phyloP scores from a whole-genome alignment of 2,888 invertebrate species.

The Laspeyria flexula region DNA sequence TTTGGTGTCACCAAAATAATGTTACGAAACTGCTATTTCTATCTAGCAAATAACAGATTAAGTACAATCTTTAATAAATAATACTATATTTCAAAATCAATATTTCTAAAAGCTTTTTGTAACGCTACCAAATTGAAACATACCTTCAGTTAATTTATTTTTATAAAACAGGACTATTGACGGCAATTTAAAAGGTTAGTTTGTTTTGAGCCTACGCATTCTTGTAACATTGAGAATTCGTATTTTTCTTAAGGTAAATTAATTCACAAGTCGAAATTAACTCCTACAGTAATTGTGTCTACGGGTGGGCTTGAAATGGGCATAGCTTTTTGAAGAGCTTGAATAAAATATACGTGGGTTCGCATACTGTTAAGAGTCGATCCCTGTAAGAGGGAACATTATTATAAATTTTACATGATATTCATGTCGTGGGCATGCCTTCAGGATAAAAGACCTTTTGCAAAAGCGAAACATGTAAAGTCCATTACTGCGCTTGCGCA shows the following conservation, averaged over 20 bases:
- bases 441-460: constrained; percentile 9
- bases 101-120: background rate
- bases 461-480: constrained; percentile 29
- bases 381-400: constrained; percentile 6
- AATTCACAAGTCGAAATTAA: constrained; percentile 1
- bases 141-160: too few species aligned
- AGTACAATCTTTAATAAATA: too few species aligned
- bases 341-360: background rate
- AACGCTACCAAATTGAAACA: background rate
- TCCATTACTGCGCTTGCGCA: constrained; percentile 35
- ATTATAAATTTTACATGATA: constrained; percentile 8
- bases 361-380: constrained; percentile 16
- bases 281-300: background rate
- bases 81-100: too few species aligned
- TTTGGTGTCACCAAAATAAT: too few species aligned
- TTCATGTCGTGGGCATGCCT: constrained; percentile 10
- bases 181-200: background rate
- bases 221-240: background rate
- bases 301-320: background rate
- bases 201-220: background rate
- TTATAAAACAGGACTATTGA: too few species aligned
- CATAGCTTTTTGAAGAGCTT: background rate
- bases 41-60: too few species aligned
- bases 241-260: background rate
- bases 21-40: too few species aligned